phyloP scores from a whole-genome alignment of 2,888 invertebrate species.

The Drosophila eohydei region DNA sequence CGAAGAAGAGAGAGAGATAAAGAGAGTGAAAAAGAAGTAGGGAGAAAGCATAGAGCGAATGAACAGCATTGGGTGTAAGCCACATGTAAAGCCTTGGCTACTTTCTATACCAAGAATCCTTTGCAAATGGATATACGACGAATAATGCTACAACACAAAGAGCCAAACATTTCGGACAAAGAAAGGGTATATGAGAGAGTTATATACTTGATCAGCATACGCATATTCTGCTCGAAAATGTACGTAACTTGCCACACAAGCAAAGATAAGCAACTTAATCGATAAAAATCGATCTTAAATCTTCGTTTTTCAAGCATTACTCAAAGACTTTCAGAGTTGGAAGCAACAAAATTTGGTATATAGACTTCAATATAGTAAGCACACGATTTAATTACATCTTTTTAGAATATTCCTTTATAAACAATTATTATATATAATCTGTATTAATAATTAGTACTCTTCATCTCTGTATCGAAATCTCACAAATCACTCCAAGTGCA shows the following conservation, averaged over 20 bases:
- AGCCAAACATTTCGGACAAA: background rate
- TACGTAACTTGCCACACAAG: background rate
- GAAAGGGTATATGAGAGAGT: background rate
- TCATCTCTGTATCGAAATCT: too few species aligned
- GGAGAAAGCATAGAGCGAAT: background rate
- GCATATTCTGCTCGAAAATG: background rate
- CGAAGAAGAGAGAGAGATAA: background rate
- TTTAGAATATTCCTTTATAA: background rate
- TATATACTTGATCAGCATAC: background rate
- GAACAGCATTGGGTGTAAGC: slow-evolving; percentile 4
- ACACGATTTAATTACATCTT: background rate
- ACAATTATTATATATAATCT: background rate
- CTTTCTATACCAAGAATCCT: slow-evolving; percentile 23
- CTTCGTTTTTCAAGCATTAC: background rate
- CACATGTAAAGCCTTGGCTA: slow-evolving; percentile 42
- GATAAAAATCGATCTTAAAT: background rate
- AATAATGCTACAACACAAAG: slow-evolving; percentile 1
- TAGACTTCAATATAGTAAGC: background rate
- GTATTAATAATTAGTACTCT: too few species aligned
- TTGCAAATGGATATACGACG: slow-evolving; percentile 1
- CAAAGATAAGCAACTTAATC: background rate
- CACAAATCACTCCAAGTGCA: too few species aligned
- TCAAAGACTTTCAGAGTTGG: background rate
- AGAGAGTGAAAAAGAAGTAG: background rate
- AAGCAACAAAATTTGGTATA: background rate